These are phyloP conservation scores for Alligator sinensis DNA, from an alignment of 2,113 vertebrate species.

Conservation along the genomic window DNA sequence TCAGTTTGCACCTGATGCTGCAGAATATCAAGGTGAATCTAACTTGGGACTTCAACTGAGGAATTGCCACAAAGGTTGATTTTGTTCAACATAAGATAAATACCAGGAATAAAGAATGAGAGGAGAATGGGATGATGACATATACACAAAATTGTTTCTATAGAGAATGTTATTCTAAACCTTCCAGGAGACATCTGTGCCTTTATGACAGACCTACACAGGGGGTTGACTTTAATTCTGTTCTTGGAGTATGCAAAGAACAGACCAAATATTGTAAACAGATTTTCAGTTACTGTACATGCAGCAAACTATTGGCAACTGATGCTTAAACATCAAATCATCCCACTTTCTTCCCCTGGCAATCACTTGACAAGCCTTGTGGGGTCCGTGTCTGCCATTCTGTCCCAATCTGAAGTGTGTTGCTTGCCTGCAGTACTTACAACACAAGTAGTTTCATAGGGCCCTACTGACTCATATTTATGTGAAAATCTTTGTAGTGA, in stretches of 20 bases:
- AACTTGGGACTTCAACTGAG: background rate
- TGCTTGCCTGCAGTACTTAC: background rate
- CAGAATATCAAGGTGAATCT: background rate
- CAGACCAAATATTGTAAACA: background rate
- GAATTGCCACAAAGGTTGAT: background rate
- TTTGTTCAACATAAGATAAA: background rate
- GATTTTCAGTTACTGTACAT: background rate
- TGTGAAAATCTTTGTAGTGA: background rate
- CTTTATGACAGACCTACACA: background rate
- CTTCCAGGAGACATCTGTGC: background rate
- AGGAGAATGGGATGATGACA: background rate
- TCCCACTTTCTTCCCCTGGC: background rate
- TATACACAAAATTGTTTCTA: background rate
- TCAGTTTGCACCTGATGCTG: background rate
- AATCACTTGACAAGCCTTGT: background rate
- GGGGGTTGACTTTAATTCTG: background rate
- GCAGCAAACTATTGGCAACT: background rate
- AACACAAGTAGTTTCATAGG: background rate
- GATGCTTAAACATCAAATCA: background rate
- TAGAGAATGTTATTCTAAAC: background rate
- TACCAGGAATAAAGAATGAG: background rate
- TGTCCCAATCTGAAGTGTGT: background rate
- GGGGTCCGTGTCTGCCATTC: background rate
- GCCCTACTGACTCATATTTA: background rate
- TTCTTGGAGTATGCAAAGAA: background rate